Evolutionary conservation across 2,888 invertebrate genomes (phyloP), one percentile per base, ranked within the genome.

Genomic region (Epiblema foenella): DNA sequence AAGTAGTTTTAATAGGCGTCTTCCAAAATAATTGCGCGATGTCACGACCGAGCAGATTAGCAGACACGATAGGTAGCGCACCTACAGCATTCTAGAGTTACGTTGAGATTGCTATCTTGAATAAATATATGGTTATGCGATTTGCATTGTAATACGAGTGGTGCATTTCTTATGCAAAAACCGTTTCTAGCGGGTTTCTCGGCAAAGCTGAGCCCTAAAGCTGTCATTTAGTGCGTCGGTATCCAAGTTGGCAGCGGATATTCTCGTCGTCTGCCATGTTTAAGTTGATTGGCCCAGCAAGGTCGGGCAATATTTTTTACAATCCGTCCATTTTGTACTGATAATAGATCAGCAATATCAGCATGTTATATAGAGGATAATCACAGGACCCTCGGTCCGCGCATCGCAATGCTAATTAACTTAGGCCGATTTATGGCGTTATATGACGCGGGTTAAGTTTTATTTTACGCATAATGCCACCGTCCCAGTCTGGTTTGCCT

Each of bases 201-300:
- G 62, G 68, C 37, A 63, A 60, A 60, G 60, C 17, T 56, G 65
- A 66, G 66, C 46, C 60, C 70, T 70, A 66, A 70, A 66, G 60
- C 65, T 46, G 66, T 70, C 59, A 66, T 54, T 70, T 65, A 64
- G 42, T 17, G 59, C 70, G 66, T 65, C 52, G 64, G 65, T 52
- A 52, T 52, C 65, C 52, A 54, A 66, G 65, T 60, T 57, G 60
- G 67, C 71, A 67, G 60, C 62, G 71, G 66, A 71, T 71, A 62
- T 71, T 70, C 70, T 56, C 66, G 70, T 29, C 60, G 24, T 46
- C 66, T 60, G 70, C 66, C 60, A 58, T 39, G 58, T 64, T 60
- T 69, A 72, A 75, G 81, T 77, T 80, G 79, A 79, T 58, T 76
- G 82, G 72, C 77, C 78, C 69, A 58, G 73, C 79, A 79, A 81